A percentile compares a stretch with the other conserved stretches of the same genome.
Conservation (phyloP, 2,113 vertebrate species). For the Cryptoleucopteryx plumbea region DNA sequence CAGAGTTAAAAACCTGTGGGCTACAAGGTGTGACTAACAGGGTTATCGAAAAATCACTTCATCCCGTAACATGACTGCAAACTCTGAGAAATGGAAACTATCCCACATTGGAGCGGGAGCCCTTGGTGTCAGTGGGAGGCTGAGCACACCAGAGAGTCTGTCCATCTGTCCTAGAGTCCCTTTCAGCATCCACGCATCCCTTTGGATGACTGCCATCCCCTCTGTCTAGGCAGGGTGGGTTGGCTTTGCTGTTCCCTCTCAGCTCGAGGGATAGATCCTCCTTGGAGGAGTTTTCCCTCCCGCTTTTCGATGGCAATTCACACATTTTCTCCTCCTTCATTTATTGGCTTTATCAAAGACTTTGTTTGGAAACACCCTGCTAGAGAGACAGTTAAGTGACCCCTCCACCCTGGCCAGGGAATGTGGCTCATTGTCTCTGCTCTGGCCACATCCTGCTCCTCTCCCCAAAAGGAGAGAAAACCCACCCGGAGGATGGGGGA, state of each 20-base stretch:
- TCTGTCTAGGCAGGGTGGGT: not conserved
- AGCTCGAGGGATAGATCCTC: not conserved
- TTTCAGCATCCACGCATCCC: not conserved
- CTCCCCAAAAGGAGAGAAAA: not conserved
- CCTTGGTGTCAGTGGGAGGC: not conserved
- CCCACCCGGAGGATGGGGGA: not conserved
- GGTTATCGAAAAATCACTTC: not conserved
- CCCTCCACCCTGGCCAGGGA: not conserved
- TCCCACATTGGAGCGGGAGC: not conserved
- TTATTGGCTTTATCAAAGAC: not conserved
- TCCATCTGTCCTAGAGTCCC: not conserved
- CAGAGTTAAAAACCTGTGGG: not conserved
- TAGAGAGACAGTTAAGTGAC: not conserved
- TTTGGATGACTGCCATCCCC: not conserved
- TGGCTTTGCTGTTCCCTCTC: not conserved
- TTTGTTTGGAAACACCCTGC: not conserved
- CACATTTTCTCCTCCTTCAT: not conserved
- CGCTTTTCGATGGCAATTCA: not conserved
- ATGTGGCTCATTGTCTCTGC: not conserved
- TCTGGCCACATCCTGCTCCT: not conserved
- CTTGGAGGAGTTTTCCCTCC: not conserved
- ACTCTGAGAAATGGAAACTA: not conserved
- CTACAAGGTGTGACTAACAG: not conserved
- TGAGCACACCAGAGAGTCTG: accelerated
- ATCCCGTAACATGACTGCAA: accelerated